Evolutionary conservation across 2,888 invertebrate genomes (phyloP), one percentile per base, ranked within the genome.

Genomic region (Seira ritae): DNA sequence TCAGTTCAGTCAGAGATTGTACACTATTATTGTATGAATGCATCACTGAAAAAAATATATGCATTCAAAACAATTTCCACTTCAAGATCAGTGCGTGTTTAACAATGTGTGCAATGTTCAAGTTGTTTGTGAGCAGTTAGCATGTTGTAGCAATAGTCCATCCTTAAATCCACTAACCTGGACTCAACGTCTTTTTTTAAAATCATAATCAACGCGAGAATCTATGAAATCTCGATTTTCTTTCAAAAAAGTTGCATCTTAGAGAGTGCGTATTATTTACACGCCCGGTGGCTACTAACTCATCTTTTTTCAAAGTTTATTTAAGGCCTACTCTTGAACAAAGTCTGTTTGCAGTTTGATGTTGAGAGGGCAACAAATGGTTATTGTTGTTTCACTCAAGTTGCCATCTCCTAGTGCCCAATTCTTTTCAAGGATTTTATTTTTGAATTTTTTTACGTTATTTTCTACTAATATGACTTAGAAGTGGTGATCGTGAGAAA

Each of bases 231-330:
- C 42, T 42, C 42, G 42, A n/a, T n/a, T n/a, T n/a, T n/a, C n/a
- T n/a, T n/a, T n/a, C n/a, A 42, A 42, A 42, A 42, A 12, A 42
- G 42, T 42, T 42, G 42, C 42, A 42, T 8, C 6, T 4, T 4
- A 42, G 42, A 42, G 42, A 42, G 12, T 42, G 12, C 12, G 6
- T 12, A 4, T 42, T 42, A 42, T 42, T 42, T 42, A 42, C 42
- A 42, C 42, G 42, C 60, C 69, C 69, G 77, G 65, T 37, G 69
- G n/a, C n/a, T n/a, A n/a, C n/a, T n/a, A n/a, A 60, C 77, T 69
- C 42, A 77, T 77, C 70, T n/a, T 69, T 82, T 65, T 50, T 62
- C 66, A 77, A 82, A 37, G 68, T 82, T 82, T 77, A 77, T 82
- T 82, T 77, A 82, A 73, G 77, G 77, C 73, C 12, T 73, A 31